A percentile compares a stretch with the other conserved stretches of the same genome.
These are phyloP conservation scores for Arenaria interpres DNA, from an alignment of 2,113 vertebrate species.

Conservation along the genomic window DNA sequence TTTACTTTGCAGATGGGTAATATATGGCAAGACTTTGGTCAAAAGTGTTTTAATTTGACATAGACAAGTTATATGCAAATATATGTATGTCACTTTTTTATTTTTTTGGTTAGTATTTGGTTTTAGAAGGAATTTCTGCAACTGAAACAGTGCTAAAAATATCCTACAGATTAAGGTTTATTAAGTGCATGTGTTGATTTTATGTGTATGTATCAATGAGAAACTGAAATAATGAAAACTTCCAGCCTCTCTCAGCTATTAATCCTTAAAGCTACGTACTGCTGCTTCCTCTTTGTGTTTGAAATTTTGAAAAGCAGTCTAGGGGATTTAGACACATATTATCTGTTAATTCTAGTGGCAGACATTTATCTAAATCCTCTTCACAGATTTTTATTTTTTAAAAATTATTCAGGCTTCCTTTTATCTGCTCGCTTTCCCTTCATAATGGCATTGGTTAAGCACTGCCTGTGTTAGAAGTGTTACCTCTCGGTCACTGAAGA, in stretches of 20 bases:
- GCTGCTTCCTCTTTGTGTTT: neutral
- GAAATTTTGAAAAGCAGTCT: neutral
- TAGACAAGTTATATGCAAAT: neutral
- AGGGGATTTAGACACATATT: neutral
- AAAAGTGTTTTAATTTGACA: neutral
- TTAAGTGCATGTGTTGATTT: neutral
- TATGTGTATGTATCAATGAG: neutral
- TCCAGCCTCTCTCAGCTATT: neutral
- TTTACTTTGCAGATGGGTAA: neutral
- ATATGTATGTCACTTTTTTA: neutral
- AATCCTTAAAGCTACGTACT: neutral
- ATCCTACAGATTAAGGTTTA: neutral
- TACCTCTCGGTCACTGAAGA: neutral
- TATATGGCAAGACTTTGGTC: neutral
- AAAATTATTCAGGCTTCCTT: neutral
- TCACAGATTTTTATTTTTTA: neutral
- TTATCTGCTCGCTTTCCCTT: neutral
- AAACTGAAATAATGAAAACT: constrained; percentile 4
- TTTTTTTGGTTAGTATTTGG: neutral
- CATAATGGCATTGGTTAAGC: neutral
- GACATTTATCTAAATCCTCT: neutral
- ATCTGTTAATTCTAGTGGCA: neutral
- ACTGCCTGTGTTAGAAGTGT: neutral
- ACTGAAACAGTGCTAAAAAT: neutral
- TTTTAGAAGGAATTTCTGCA: neutral